Base-by-base conservation (phyloP, 2,888 invertebrate genomes). In the Apamea monoglypha region DNA sequence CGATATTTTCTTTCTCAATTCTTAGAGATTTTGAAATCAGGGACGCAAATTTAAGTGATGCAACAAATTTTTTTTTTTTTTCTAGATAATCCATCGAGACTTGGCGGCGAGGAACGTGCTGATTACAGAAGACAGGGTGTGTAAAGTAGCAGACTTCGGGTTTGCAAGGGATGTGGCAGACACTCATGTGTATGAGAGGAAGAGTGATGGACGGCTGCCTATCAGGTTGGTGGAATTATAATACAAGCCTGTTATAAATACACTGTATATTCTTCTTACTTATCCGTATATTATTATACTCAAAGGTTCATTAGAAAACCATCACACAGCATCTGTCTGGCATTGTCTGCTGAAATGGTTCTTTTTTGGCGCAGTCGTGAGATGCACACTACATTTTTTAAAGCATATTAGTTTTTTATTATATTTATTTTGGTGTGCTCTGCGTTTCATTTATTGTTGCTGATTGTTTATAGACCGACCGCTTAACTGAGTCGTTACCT, bases 131-230 rank as follows among this genome's bases (percentile, higher is more conserved):
- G 98, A 99, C 90, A 98, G 99, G 85, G 98, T 98, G 4, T 99
- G 99, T 94, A 99, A 99, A 96, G 99, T 99, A 1, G 99, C 99
- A 0, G 99, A 99, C 94, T 99, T 99, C 93, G 99, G 99, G 0
- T 98, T 99, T 90, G 99, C 99, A 0, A 97, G 99, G 72, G 99
- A 99, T 94, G 98, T 99, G 0, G 98, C 98, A 5, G 98, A 98
- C 10, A 98, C 98, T n/a, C 98, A 98, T 90, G 98, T 98, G n/a
- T 98, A 98, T 92, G 98, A 98, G 92, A 97, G 98, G 61, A 98
- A 98, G 92, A 98, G 98, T 84, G 98, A 98, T 91, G 98, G 98
- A n/a, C 97, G 98, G 69, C 94, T 98, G 2, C 98, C 98, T 6
- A 98, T 98, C 81, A 97, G 98, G 96, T 98, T 91, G 53, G 74